Evolutionary conservation across 2,113 vertebrate genomes (phyloP).

Genomic region (Pachycephala philippinensis): DNA sequence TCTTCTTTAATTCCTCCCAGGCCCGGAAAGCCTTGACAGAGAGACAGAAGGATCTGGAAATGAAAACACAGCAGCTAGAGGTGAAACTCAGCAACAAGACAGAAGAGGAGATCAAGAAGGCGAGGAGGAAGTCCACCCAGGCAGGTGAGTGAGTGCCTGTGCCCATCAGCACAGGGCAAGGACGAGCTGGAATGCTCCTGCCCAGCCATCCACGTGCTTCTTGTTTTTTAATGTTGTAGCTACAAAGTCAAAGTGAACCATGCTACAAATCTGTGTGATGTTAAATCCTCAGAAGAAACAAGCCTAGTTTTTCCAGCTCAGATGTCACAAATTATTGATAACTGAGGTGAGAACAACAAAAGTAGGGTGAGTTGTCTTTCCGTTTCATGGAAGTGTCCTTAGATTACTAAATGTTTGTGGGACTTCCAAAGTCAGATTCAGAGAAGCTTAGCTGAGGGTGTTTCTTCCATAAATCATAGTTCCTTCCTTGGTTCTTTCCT

Average conservation of each 20-base stretch:
- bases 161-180: fast-evolving
- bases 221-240: background rate
- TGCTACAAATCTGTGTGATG: background rate
- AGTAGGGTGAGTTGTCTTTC: background rate
- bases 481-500: background rate
- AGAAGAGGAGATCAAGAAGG: conserved; percentile 98
- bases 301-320: background rate
- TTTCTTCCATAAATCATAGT: background rate
- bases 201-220: fast-evolving
- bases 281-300: background rate
- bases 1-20: conserved; percentile 61
- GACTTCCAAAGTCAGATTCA: background rate
- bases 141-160: conserved; percentile 86
- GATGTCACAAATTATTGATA: background rate
- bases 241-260: background rate
- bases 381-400: background rate
- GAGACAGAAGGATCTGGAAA: conserved; percentile 93
- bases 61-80: conserved; percentile 96
- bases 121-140: conserved; percentile 94
- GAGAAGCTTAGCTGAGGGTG: background rate
- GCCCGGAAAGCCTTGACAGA: conserved; percentile 91
- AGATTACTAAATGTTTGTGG: background rate
- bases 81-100: conserved; percentile 94
- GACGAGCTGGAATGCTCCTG: background rate
- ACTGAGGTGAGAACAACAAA: background rate